phyloP scores from a whole-genome alignment of 1,140 invertebrate genomes.

The Drosophila kurseongensis region DNA sequence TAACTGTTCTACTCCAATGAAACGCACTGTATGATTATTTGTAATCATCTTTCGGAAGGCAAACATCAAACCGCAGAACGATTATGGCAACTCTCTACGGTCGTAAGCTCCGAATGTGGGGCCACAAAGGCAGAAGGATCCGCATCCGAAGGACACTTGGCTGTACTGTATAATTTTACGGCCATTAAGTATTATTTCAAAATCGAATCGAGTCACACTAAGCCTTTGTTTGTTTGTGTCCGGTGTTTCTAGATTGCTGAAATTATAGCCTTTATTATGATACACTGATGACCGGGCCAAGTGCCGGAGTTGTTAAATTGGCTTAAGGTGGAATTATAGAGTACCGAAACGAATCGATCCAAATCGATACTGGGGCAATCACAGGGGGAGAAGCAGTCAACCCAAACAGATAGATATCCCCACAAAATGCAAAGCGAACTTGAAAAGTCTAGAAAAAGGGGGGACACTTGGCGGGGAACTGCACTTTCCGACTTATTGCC shows the following conservation, averaged over 20 bases:
- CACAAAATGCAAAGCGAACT: constrained; percentile 59
- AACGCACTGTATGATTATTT: constrained; percentile 29
- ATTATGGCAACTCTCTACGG: constrained; percentile 42
- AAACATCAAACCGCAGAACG: constrained; percentile 51
- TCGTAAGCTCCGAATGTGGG: constrained; percentile 36
- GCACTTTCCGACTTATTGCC: constrained; percentile 12
- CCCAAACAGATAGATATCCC: constrained; percentile 33
- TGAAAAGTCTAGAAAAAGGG: constrained; percentile 38
- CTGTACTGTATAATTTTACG: constrained; percentile 77
- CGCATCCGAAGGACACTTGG: constrained; percentile 52
- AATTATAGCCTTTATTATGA: constrained; percentile 81
- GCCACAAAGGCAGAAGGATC: constrained; percentile 28
- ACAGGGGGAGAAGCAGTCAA: constrained; percentile 25
- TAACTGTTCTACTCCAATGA: not conserved
- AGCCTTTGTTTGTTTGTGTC: constrained; percentile 70
- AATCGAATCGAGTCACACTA: constrained; percentile 54
- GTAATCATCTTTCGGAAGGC: constrained; percentile 48
- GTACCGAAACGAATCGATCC: constrained; percentile 28
- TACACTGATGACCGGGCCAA: constrained; percentile 57
- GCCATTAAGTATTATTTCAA: constrained; percentile 81
- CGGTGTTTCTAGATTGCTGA: constrained; percentile 63
- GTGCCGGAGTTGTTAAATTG: constrained; percentile 68
- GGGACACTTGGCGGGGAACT: constrained; percentile 17
- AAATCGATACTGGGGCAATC: constrained; percentile 27
- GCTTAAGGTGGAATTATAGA: constrained; percentile 78